Conservation (phyloP, 2,888 invertebrate genomes). For the Agrotis clavis region DNA sequence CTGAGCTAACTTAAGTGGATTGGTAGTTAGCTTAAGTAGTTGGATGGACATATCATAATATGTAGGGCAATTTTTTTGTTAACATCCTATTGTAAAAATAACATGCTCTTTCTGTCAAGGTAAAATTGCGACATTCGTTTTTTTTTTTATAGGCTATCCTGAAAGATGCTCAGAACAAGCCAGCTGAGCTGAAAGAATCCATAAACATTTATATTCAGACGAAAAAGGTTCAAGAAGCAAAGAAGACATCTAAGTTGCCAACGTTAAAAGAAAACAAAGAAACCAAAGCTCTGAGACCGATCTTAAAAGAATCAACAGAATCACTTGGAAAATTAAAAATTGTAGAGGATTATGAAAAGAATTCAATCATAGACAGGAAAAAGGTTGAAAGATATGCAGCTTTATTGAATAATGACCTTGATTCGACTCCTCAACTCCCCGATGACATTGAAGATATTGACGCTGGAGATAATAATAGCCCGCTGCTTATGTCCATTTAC, state of each 20-base stretch:
- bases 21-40: too few species aligned
- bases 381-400: slow-evolving; percentile 60
- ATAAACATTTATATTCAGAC: slow-evolving; percentile 71
- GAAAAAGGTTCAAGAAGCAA: slow-evolving; percentile 75
- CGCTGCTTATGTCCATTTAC: slow-evolving; percentile 95
- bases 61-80: too few species aligned
- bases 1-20: background rate
- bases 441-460: slow-evolving; percentile 94
- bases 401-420: slow-evolving; percentile 45
- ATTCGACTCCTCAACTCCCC: slow-evolving; percentile 72
- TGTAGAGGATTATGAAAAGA: slow-evolving; percentile 65
- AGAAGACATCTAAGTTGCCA: slow-evolving; percentile 75
- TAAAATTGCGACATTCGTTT: background rate
- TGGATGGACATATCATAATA: too few species aligned
- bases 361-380: slow-evolving; percentile 57
- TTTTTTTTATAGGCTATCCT: slow-evolving; percentile 74
- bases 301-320: slow-evolving; percentile 80
- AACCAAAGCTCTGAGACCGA: slow-evolving; percentile 72
- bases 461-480: slow-evolving; percentile 93
- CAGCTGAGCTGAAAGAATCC: slow-evolving; percentile 76
- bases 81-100: too few species aligned
- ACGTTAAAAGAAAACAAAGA: slow-evolving; percentile 77
- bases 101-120: background rate
- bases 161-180: slow-evolving; percentile 79
- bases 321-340: slow-evolving; percentile 82